Percentiles rank a stretch among this genome's conserved stretches.
Conservation (phyloP, 2,797 vertebrate species). For the Periophthalmus magnuspinnatus region DNA sequence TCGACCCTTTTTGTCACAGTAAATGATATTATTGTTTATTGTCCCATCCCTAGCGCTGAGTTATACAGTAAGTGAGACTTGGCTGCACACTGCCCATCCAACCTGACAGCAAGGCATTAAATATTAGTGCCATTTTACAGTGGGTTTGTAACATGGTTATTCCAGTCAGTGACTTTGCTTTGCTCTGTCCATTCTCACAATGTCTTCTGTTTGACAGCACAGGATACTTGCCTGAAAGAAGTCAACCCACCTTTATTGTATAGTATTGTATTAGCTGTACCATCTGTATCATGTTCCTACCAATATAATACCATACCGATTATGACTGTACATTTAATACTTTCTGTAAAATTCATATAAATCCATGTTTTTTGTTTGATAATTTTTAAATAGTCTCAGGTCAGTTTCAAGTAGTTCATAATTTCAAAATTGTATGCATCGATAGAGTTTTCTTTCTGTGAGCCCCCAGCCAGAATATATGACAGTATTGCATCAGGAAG, state of each 20-base stretch:
- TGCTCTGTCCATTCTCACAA: constrained; percentile 33
- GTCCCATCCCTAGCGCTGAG: constrained; percentile 24
- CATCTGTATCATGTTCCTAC: neutral
- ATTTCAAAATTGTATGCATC: too few relatives aligned
- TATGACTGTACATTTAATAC: neutral
- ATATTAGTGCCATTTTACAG: constrained; percentile 67
- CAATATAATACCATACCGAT: neutral
- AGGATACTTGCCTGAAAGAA: constrained; percentile 36
- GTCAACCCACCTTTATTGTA: neutral
- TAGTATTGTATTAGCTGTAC: neutral
- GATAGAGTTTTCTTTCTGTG: too few relatives aligned
- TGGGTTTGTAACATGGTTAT: constrained; percentile 68
- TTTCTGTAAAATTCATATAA: too few relatives aligned
- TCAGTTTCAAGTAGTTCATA: too few relatives aligned
- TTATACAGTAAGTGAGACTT: constrained; percentile 48
- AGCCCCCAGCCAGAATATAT: too few relatives aligned
- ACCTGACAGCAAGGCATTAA: constrained; percentile 69
- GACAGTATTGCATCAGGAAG: too few relatives aligned
- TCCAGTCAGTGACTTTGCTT: constrained; percentile 60
- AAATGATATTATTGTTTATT: too few relatives aligned
- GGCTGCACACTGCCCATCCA: constrained; percentile 61
- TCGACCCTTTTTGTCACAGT: too few relatives aligned
- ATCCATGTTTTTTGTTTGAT: too few relatives aligned
- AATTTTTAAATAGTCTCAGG: too few relatives aligned
- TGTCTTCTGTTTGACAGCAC: constrained; percentile 49